Conservation (phyloP, 2,888 invertebrate genomes). For the Cephus runcator region DNA sequence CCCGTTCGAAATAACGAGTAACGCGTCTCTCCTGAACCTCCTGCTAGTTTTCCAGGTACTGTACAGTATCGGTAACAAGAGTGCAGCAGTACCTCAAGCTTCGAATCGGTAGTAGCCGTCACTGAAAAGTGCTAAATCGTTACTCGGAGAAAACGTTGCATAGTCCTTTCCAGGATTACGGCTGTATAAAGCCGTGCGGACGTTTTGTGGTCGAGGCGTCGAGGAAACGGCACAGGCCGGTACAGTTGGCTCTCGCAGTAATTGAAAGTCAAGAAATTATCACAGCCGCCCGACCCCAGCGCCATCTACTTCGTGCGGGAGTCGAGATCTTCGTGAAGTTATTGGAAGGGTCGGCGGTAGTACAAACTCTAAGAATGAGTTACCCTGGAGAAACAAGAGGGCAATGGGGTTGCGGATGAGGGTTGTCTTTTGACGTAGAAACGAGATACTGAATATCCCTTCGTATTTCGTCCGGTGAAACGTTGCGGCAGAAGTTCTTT, state of each 20-base stretch:
- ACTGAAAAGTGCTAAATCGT: not conserved
- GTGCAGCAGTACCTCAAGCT: not conserved
- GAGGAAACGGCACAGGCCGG: not conserved
- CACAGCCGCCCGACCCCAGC: not conserved
- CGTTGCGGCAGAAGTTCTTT: not conserved
- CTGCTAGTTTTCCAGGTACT: not conserved
- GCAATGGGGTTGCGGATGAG: not conserved
- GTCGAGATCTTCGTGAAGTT: not conserved
- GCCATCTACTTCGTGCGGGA: not conserved
- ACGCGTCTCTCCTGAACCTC: not conserved
- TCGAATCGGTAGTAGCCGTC: not conserved
- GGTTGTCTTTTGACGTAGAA: not conserved
- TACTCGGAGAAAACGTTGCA: not conserved
- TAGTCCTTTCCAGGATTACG: not conserved
- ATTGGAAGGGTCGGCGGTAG: not conserved
- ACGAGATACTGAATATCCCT: not conserved
- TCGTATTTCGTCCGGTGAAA: not conserved
- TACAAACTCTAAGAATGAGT: not conserved
- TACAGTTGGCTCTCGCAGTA: not conserved
- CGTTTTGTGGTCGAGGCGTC: not conserved
- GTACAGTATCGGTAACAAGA: not conserved
- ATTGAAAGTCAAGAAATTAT: not conserved
- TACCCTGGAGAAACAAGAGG: not conserved
- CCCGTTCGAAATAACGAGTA: not conserved
- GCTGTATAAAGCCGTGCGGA: not conserved